Base-by-base conservation (phyloP, 1,140 invertebrate species). In the Anoplophora glabripennis region DNA sequence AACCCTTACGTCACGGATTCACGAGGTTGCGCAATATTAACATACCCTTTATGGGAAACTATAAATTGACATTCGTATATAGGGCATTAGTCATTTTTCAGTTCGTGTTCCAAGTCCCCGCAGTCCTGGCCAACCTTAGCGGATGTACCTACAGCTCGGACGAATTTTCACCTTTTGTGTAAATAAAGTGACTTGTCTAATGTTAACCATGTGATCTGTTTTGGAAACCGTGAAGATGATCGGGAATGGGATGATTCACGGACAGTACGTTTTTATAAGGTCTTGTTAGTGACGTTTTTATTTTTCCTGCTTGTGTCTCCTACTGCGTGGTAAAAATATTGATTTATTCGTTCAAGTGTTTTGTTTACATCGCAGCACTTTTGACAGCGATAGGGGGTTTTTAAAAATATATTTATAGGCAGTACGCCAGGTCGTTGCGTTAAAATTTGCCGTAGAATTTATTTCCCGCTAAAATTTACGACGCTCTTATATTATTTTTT, bases 1-100 rank as follows among this genome's bases (percentile, higher is more conserved):
- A 65, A 37, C 58, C 33, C 28, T 59, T 51, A 65, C 63, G 63
- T 65, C 63, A 65, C 28, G 0, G 44, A 15, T 46, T 18, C 8
- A 7, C 28, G 44, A 46, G 44, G 44, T 17, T 46, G 44, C 44
- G 44, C 44, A 18, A 8, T 18, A 5, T n/a, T 42, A n/a, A 17
- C 28, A 28, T n/a, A 17, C 17, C 17, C 28, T 28, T 4, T 18
- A 46, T 21, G 44, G 11, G 17, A 46, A 11, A 21, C 17, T 46
- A 46, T 46, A 46, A 46, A 46, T 46, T 46, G 12, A 46, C 17
- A 46, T 46, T 46, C 44, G 44, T 15, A 46, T 46, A 46, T 46
- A 28, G 17, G 44, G 44, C 44, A 46, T 46, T 46, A 46, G 12
- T 46, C 44, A 46, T 46, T 46, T 46, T 46, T 28, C 17, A 28